phyloP scores from a whole-genome alignment of 2,113 vertebrate genomes.

The Vicugna pacos region DNA sequence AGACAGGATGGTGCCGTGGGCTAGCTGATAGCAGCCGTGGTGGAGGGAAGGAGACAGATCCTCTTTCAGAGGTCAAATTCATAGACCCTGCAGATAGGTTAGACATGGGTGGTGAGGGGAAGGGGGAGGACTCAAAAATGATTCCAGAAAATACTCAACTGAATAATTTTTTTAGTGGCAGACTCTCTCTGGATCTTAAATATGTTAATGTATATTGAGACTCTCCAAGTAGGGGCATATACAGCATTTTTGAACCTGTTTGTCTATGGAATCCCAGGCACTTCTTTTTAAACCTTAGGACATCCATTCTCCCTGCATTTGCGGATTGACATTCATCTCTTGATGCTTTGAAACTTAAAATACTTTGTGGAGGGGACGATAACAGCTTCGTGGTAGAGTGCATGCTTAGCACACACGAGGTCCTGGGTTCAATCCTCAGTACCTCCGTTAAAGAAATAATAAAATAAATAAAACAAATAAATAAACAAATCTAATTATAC shows the following conservation, averaged over 20 bases:
- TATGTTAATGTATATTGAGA: not conserved
- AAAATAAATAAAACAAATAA: too few relatives aligned
- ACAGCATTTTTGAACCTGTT: not conserved
- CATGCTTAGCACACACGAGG: too few relatives aligned
- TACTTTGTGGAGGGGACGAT: not conserved
- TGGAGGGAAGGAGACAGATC: not conserved
- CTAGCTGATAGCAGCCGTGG: not conserved
- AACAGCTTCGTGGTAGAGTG: too few relatives aligned
- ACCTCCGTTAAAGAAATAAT: too few relatives aligned
- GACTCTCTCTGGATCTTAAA: not conserved
- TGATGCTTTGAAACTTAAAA: slow-evolving; percentile 6
- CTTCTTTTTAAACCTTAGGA: not conserved
- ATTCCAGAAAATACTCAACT: not conserved
- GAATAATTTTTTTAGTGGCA: not conserved
- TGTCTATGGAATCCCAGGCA: not conserved
- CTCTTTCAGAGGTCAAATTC: not conserved
- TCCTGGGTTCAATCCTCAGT: too few relatives aligned
- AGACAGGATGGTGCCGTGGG: not conserved
- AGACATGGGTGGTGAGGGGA: not conserved
- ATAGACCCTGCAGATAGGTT: not conserved
- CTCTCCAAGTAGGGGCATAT: not conserved
- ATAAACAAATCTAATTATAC: too few relatives aligned
- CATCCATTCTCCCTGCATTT: not conserved
- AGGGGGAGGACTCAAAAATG: not conserved
- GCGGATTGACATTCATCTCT: not conserved